Evolutionary conservation across 2,113 vertebrate genomes (phyloP).

Genomic region (Austrofundulus limnaeus): DNA sequence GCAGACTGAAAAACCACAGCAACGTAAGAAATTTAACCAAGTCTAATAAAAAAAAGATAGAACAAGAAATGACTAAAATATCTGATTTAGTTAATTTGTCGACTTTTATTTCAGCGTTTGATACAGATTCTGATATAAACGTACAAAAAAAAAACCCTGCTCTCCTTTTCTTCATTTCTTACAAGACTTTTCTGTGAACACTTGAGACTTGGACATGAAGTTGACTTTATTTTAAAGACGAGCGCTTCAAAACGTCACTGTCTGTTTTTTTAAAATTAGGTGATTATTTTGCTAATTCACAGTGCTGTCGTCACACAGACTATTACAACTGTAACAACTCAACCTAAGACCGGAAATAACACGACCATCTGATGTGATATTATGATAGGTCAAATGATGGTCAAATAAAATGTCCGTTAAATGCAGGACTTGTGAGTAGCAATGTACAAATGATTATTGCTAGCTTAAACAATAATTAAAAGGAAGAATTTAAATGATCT

Average conservation of each 20-base stretch:
- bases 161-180: neutral
- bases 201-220: no score
- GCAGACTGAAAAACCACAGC: neutral
- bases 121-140: neutral
- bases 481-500: neutral
- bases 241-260: neutral
- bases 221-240: constrained; percentile 1
- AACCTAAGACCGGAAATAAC: neutral
- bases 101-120: neutral
- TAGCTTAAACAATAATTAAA: neutral
- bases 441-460: neutral
- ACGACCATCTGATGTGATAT: no score
- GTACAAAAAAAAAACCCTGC: neutral
- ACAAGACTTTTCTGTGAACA: no score
- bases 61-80: constrained; percentile 15
- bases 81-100: neutral
- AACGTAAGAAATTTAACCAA: constrained; percentile 9
- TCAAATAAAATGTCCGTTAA: neutral
- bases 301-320: neutral
- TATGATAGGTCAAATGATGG: no score
- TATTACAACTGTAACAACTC: neutral
- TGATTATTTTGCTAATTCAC: neutral
- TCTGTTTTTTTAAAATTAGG: constrained; percentile 1
- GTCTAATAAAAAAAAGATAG: neutral
- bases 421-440: no score